Evolutionary conservation across 2,797 vertebrate species (phyloP).

Genomic region (Hoplostethus atlanticus): DNA sequence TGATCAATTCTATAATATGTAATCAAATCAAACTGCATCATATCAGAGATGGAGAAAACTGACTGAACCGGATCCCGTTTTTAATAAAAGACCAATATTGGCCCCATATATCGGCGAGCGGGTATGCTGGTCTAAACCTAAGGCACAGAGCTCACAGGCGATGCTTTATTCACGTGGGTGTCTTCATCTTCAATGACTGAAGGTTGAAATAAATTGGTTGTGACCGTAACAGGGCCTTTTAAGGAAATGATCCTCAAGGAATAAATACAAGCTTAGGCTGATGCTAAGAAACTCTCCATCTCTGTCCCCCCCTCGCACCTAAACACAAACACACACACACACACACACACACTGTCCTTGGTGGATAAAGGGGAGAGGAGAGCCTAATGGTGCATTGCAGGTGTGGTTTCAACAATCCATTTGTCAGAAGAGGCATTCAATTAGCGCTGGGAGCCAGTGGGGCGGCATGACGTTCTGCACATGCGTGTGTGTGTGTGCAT

Average conservation of each 20-base stretch:
- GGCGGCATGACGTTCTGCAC: constrained; percentile 21
- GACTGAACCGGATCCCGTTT: too few relatives aligned
- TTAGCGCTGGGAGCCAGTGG: constrained; percentile 64
- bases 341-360: constrained; percentile 47
- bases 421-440: constrained; percentile 79
- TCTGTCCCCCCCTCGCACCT: background rate
- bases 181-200: constrained; percentile 41
- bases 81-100: background rate
- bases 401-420: constrained; percentile 78
- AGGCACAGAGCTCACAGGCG: background rate
- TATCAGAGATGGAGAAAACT: too few relatives aligned
- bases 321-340: constrained; percentile 12
- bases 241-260: constrained; percentile 23
- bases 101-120: too few relatives aligned
- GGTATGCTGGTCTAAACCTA: background rate
- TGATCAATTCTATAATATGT: too few relatives aligned
- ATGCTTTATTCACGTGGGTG: constrained; percentile 32
- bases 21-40: too few relatives aligned
- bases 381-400: constrained; percentile 77
- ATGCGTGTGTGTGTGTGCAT: background rate
- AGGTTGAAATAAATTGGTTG: constrained; percentile 60
- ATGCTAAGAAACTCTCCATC: constrained; percentile 27
- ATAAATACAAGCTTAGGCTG: constrained; percentile 28
- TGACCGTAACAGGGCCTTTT: constrained; percentile 41
- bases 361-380: constrained; percentile 52